Base-by-base conservation (phyloP, 2,797 vertebrate genomes). In the Chaetodon trifasciatus region DNA sequence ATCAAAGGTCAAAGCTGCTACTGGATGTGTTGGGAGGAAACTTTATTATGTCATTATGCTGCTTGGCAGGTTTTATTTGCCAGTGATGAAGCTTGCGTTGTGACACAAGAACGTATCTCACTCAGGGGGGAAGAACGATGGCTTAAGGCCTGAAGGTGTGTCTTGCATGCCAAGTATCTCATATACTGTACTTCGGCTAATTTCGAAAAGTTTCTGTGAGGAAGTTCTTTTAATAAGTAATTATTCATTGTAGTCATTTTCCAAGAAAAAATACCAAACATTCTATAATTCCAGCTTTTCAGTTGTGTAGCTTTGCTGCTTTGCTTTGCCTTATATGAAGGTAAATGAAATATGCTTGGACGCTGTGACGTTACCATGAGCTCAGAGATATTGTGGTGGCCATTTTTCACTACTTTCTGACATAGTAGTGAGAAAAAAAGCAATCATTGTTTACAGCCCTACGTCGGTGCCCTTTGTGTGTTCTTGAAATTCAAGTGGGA, bases 11-110 rank as follows among this genome's bases (percentile, higher is more conserved):
- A 88, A 58, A 78, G 78, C 73, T 58, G 70, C 63, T 61, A 23
- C 72, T 71, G 64, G 23, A 52, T 76, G 81, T 74, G 75, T 78
- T 75, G 63, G 50, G 74, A 73, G 83, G 72, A 76, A 89, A 85
- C 78, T 86, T 91, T 84, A 90, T 83, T 79, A 82, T 87, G 73
- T 82, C 81, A 87, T 91, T 86, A 90, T 49, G 73, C 55, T 56
- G 24, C 69, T 73, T 84, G 87, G 83, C 83, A 88, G 86, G 37
- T 93, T 89, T 89, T 87, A 89, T 91, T 86, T 89, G 67, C 53
- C 35, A 44, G 76, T 81, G 84, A 88, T 88, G 81, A 89, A 87
- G 76, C 47, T 78, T 77, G 67, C 81, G 78, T 74, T 86, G 62
- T 84, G 78, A 67, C 75, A 82, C 64, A 83, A 83, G 79, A 84